Evolutionary conservation across 2,797 vertebrate species (phyloP).

Genomic region (Iguana delicatissima): DNA sequence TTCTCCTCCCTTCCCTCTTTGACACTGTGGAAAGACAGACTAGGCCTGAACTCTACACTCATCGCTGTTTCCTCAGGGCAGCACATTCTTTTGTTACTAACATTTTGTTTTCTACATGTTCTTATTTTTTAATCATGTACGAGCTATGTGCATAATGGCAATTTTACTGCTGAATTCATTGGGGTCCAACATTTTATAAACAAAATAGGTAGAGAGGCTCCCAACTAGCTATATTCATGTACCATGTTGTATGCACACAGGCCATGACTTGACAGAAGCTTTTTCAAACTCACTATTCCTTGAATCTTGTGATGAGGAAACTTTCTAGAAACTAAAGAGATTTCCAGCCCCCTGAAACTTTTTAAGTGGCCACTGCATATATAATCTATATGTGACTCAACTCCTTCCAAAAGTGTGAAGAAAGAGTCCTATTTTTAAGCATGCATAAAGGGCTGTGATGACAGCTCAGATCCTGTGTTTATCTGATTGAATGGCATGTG

Average conservation of each 20-base stretch:
- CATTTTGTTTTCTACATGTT: neutral
- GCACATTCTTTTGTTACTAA: neutral
- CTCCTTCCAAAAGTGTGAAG: slow-evolving; percentile 63
- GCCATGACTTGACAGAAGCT: neutral
- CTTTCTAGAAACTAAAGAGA: slow-evolving; percentile 55
- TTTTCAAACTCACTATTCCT: slow-evolving; percentile 10
- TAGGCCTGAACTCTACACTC: no score
- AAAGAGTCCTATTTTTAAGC: slow-evolving; percentile 73
- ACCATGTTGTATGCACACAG: neutral
- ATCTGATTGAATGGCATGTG: slow-evolving; percentile 75
- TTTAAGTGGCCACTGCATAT: slow-evolving; percentile 51
- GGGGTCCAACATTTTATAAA: slow-evolving; percentile 11
- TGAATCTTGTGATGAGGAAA: slow-evolving; percentile 64
- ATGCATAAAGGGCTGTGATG: slow-evolving; percentile 71
- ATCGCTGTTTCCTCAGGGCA: neutral
- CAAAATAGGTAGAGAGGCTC: neutral
- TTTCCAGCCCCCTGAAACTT: slow-evolving; percentile 54
- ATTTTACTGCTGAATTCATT: neutral
- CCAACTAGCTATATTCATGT: neutral
- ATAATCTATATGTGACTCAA: slow-evolving; percentile 68
- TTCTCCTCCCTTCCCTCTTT: neutral
- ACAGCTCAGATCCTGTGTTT: slow-evolving; percentile 75
- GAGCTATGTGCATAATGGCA: neutral
- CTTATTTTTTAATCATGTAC: neutral
- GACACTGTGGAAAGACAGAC: neutral